Evolutionary conservation across 2,888 invertebrate genomes (phyloP).

Genomic region (Chymomyza procnemis): DNA sequence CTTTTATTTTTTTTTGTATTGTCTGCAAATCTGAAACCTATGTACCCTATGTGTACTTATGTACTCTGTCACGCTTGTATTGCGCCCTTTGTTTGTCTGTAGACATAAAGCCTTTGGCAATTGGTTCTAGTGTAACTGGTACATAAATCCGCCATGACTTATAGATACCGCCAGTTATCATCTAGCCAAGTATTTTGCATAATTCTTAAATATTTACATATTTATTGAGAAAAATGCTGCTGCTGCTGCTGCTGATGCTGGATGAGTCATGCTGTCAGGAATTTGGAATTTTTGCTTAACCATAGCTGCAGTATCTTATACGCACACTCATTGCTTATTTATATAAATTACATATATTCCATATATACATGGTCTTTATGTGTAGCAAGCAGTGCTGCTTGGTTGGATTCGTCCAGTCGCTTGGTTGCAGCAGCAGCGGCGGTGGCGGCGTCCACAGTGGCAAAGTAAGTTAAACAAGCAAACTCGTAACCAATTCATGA

Average conservation of each 20-base stretch:
- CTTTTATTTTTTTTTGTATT: background rate
- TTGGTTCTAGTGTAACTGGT: background rate
- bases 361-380: background rate
- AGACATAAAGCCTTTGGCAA: background rate
- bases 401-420: background rate
- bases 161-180: background rate
- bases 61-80: background rate
- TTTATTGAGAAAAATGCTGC: background rate
- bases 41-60: background rate
- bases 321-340: background rate
- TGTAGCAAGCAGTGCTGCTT: background rate
- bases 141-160: background rate
- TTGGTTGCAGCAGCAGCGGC: slow-evolving; percentile 27
- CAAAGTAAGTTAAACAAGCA: slow-evolving; percentile 60
- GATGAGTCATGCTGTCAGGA: background rate
- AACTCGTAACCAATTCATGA: slow-evolving; percentile 70
- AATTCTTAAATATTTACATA: background rate
- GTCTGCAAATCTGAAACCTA: too few relatives aligned
- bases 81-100: background rate
- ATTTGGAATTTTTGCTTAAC: background rate
- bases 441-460: slow-evolving; percentile 23
- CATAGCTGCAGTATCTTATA: background rate
- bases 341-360: background rate
- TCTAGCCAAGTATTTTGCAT: background rate
- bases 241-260: background rate